Evolutionary conservation across 2,797 vertebrate genomes (phyloP).

Genomic region (Mionectes olivaceus): DNA sequence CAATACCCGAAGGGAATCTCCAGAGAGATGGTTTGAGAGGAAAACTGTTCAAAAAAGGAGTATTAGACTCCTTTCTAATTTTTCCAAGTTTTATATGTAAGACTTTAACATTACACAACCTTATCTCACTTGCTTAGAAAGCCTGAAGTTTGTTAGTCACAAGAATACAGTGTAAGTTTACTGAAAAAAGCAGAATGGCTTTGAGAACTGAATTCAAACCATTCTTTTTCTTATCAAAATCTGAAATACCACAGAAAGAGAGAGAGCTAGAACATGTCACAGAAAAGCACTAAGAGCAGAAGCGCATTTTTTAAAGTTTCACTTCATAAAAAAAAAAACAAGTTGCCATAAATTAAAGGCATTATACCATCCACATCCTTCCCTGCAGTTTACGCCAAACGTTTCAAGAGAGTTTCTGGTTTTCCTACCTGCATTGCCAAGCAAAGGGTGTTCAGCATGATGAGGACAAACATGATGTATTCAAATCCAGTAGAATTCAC

Average conservation of each 20-base stretch:
- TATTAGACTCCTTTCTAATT: background rate
- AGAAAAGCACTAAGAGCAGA: background rate
- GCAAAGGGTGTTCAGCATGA: conserved; percentile 99
- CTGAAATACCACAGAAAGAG: background rate
- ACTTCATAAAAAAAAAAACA: background rate
- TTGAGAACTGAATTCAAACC: background rate
- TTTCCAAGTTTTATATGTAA: background rate
- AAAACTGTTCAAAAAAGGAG: background rate
- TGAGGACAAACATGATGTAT: conserved; percentile 99
- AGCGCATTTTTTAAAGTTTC: background rate
- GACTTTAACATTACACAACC: background rate
- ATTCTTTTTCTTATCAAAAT: background rate
- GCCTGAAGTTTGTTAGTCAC: background rate
- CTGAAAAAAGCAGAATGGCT: background rate
- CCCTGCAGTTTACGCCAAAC: background rate
- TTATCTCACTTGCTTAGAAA: background rate
- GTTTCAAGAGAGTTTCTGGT: background rate
- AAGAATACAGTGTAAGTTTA: background rate
- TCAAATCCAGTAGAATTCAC: conserved; percentile 99
- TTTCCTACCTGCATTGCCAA: conserved; percentile 96
- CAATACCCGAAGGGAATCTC: background rate
- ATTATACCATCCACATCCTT: background rate
- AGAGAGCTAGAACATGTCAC: background rate
- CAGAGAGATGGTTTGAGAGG: background rate
- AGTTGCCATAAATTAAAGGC: background rate